Evolutionary conservation across 2,113 vertebrate genomes (phyloP).

Genomic region (Eonycteris spelaea): DNA sequence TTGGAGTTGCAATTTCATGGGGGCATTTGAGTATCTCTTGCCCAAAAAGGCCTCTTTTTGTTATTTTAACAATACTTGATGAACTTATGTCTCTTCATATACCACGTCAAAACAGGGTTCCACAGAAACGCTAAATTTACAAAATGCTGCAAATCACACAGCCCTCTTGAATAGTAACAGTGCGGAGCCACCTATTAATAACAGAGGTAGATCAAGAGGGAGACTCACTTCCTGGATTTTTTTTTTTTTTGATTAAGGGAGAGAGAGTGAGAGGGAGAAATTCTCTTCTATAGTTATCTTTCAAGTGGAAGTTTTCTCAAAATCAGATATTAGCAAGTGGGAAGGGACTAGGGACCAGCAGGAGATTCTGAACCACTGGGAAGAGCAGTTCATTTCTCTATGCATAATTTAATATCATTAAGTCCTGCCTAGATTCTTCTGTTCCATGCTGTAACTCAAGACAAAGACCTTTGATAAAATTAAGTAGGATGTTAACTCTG

Average conservation of each 20-base stretch:
- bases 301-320: conserved; percentile 1
- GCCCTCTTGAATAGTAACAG: background rate
- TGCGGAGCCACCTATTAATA: background rate
- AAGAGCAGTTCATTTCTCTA: conserved; percentile 1
- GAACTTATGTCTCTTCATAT: background rate
- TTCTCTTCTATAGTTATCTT: background rate
- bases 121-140: background rate
- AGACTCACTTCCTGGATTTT: background rate
- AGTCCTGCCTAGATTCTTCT: background rate
- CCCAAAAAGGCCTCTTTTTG: background rate
- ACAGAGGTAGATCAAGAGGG: background rate
- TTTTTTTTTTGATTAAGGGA: background rate
- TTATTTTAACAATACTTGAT: background rate
- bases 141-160: background rate
- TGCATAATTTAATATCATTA: conserved; percentile 42
- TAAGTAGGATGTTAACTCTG: conserved; percentile 14
- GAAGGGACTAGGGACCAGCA: background rate
- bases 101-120: background rate
- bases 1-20: background rate
- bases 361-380: background rate
- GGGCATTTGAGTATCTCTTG: background rate
- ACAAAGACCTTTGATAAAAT: conserved; percentile 33
- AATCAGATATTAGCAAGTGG: conserved; percentile 23
- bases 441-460: conserved; percentile 13
- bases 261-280: background rate